These are phyloP conservation scores for Catalaphyllia jardinei DNA, from an alignment of 64 coral and sea anemone genomes.

Conservation along the genomic window DNA sequence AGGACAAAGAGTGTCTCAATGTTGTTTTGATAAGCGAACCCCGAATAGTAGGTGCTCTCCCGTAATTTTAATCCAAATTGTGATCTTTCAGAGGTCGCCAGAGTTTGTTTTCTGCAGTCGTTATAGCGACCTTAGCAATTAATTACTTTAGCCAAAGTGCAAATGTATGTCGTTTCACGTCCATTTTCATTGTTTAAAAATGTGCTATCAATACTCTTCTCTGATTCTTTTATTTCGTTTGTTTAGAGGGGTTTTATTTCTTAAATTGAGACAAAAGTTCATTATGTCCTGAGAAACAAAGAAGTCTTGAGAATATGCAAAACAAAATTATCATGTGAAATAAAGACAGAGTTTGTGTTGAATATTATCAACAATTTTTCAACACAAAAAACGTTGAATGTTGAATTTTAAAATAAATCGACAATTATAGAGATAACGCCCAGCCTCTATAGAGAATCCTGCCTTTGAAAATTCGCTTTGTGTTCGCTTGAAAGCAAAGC, in stretches of 20 bases:
- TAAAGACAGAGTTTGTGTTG: too few relatives aligned
- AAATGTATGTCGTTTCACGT: not conserved
- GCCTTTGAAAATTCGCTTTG: too few relatives aligned
- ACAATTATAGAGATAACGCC: too few relatives aligned
- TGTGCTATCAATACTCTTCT: not conserved
- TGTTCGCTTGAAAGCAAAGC: too few relatives aligned
- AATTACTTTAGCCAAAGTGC: slow-evolving; percentile 2
- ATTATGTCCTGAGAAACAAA: not conserved
- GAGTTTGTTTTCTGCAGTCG: slow-evolving; percentile 22
- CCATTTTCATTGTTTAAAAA: slow-evolving; percentile 6
- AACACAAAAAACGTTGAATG: too few relatives aligned
- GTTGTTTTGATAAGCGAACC: not conserved
- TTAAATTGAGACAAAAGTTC: not conserved
- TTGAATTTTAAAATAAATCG: too few relatives aligned
- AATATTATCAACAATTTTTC: too few relatives aligned
- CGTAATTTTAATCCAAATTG: not conserved
- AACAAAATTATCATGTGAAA: slow-evolving; percentile 31
- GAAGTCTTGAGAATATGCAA: not conserved
- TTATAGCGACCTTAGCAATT: slow-evolving; percentile 31
- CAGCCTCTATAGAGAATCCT: too few relatives aligned
- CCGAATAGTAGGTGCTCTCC: not conserved
- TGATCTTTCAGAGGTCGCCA: not conserved
- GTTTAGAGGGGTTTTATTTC: not conserved
- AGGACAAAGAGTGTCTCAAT: not conserved
- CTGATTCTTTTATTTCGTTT: not conserved